phyloP scores from a whole-genome alignment of 64 coral and sea anemone genomes.

The Montipora capricornis region DNA sequence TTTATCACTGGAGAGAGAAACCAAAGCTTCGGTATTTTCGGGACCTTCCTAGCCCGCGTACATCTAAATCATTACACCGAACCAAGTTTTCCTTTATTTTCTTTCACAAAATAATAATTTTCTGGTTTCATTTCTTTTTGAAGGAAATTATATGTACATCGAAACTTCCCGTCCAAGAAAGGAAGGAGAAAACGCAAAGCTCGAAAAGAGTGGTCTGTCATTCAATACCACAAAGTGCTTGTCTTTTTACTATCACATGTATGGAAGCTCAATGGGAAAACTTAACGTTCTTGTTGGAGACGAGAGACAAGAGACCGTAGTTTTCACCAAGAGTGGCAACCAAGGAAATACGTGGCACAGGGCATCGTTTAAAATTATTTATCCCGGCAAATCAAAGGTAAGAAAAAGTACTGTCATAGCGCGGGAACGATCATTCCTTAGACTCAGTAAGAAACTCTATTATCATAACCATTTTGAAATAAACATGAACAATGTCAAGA shows the following conservation, averaged over 20 bases:
- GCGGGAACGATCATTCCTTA: not conserved
- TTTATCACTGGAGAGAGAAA: not conserved
- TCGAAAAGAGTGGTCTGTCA: not conserved
- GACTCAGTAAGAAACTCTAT: no score
- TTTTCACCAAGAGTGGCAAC: conserved; percentile 42
- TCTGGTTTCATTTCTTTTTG: not conserved
- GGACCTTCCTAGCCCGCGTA: not conserved
- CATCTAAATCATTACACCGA: not conserved
- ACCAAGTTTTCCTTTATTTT: not conserved
- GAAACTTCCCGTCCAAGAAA: conserved; percentile 22
- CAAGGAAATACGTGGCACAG: conserved; percentile 41
- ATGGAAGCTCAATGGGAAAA: conserved; percentile 2
- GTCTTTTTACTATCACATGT: conserved; percentile 58
- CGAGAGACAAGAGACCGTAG: not conserved
- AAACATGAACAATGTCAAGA: no score
- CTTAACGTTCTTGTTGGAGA: conserved; percentile 7
- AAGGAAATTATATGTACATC: conserved; percentile 49
- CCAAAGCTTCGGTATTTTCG: not conserved
- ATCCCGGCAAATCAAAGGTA: not conserved
- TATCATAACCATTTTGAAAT: no score
- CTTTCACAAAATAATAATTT: not conserved
- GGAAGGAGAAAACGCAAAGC: conserved; percentile 29
- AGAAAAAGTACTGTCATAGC: not conserved
- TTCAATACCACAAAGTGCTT: conserved; percentile 12
- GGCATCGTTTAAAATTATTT: conserved; percentile 6